phyloP scores from a whole-genome alignment of 2,113 vertebrate species.

The Eidolon helvum region DNA sequence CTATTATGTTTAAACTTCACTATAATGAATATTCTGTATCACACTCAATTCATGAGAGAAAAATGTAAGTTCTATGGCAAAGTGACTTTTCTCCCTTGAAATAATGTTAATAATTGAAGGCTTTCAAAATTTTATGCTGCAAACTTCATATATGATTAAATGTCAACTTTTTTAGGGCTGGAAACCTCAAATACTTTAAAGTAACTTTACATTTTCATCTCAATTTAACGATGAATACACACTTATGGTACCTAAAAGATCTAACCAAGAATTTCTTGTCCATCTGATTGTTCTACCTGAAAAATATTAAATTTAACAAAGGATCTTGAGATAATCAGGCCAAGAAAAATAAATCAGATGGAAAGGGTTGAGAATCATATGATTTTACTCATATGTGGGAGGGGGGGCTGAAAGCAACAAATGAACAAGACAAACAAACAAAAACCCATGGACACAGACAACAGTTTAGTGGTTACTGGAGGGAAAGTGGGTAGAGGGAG shows the following conservation, averaged over 20 bases:
- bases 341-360: no score
- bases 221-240: slow-evolving; percentile 50
- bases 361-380: no score
- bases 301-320: slow-evolving; percentile 38
- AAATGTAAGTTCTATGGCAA: slow-evolving; percentile 37
- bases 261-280: background rate
- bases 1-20: background rate
- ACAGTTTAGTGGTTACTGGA: no score
- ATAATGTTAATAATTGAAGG: slow-evolving; percentile 51
- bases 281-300: background rate
- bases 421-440: no score
- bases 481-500: no score
- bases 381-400: no score
- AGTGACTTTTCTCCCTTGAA: background rate
- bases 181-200: slow-evolving; percentile 20
- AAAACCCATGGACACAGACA: no score
- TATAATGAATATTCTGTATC: background rate
- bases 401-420: no score
- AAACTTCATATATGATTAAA: slow-evolving; percentile 52
- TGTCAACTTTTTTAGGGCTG: slow-evolving; percentile 36
- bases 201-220: slow-evolving; percentile 31
- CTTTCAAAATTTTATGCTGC: background rate
- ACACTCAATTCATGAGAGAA: slow-evolving; percentile 34
- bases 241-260: background rate
- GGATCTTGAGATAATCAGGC: no score